Percentiles rank a stretch among this genome's conserved stretches.
Conservation (phyloP, 2,888 invertebrate genomes). For the Caenorhabditis japonica region DNA sequence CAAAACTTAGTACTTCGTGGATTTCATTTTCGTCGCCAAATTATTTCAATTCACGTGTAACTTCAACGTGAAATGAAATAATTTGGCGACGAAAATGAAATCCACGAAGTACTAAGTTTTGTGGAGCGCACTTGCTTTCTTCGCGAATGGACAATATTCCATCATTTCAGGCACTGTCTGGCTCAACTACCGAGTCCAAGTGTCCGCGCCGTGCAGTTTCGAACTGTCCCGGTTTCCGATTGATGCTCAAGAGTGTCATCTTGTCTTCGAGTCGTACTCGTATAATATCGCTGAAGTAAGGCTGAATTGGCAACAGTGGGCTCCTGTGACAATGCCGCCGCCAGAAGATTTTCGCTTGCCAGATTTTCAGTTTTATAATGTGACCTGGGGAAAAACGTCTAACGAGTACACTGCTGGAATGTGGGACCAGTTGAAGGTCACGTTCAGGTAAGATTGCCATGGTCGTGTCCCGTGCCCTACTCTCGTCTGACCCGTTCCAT, state of each 20-base stretch:
- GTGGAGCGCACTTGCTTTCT: too few relatives aligned
- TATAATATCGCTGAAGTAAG: conserved; percentile 75
- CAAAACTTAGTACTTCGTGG: too few relatives aligned
- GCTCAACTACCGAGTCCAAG: conserved; percentile 76
- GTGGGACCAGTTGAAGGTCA: conserved; percentile 77
- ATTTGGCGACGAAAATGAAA: too few relatives aligned
- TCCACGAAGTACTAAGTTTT: too few relatives aligned
- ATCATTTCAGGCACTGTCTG: conserved; percentile 74
- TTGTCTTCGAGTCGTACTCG: conserved; percentile 76
- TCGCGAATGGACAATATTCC: too few relatives aligned
- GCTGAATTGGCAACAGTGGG: conserved; percentile 74
- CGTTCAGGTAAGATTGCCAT: conserved; percentile 62
- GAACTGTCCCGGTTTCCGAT: conserved; percentile 73
- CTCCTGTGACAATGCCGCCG: conserved; percentile 74
- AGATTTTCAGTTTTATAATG: conserved; percentile 75
- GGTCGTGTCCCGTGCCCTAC: background rate
- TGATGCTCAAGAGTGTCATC: conserved; percentile 73
- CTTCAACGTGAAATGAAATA: too few relatives aligned
- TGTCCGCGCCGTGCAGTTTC: conserved; percentile 73
- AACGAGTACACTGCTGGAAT: conserved; percentile 73
- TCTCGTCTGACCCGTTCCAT: too few relatives aligned
- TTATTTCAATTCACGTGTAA: too few relatives aligned
- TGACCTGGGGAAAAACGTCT: conserved; percentile 68
- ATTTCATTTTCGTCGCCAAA: too few relatives aligned
- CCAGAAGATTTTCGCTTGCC: conserved; percentile 71